These are phyloP conservation scores for Eubasilissa splendida DNA, from an alignment of 2,888 invertebrate genomes.

Conservation along the genomic window DNA sequence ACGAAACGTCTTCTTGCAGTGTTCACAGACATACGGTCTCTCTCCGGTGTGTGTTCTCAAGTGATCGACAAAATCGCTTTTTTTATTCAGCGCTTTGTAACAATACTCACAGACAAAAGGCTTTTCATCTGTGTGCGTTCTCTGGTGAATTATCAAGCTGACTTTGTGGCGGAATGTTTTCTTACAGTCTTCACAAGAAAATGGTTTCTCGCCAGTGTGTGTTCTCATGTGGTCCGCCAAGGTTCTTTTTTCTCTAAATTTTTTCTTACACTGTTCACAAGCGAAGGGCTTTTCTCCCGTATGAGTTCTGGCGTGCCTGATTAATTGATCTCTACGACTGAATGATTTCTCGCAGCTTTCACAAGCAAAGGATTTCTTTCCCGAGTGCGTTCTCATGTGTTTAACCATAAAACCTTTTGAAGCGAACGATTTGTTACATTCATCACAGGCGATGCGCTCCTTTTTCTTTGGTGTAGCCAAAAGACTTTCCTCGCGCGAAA, in stretches of 20 bases:
- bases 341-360: neutral
- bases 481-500: too few relatives aligned
- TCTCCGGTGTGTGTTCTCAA: neutral
- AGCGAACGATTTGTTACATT: neutral
- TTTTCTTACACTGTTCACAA: conserved; percentile 2
- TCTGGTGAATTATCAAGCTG: neutral
- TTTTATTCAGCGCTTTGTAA: neutral
- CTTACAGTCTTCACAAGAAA: neutral
- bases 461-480: neutral
- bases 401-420: neutral
- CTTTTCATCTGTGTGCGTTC: conserved; percentile 1
- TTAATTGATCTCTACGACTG: neutral
- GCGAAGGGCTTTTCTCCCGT: conserved; percentile 1
- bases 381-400: neutral
- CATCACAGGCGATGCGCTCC: neutral
- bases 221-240: neutral
- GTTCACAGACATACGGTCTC: neutral
- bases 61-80: neutral
- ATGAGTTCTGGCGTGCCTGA: neutral
- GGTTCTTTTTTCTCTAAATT: neutral
- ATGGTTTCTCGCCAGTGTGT: neutral
- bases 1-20: neutral
- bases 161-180: conserved; percentile 20
- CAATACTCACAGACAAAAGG: conserved; percentile 7
- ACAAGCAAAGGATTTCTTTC: neutral